Conservation (phyloP, 2,888 invertebrate species). For the Byasa hedistus region DNA sequence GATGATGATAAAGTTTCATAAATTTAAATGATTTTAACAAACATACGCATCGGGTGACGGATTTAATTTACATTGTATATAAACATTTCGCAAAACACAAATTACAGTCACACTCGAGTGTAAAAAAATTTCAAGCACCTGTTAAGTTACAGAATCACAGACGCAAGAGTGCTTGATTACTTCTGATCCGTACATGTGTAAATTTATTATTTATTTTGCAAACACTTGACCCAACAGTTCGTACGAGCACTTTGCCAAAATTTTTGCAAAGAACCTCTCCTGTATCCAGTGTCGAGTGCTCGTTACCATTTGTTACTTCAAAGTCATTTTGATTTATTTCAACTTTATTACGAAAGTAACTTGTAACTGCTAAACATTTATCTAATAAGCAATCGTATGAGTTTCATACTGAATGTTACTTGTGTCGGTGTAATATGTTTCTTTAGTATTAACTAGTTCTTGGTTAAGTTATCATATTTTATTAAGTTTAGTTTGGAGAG, state of each 20-base stretch:
- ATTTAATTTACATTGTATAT: not conserved
- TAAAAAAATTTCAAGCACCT: slow-evolving; percentile 14
- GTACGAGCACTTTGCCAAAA: slow-evolving; percentile 15
- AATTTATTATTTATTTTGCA: not conserved
- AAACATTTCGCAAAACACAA: slow-evolving; percentile 3
- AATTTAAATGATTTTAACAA: no score
- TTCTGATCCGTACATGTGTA: not conserved
- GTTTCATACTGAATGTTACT: no score
- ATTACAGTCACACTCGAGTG: not conserved
- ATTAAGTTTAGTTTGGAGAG: no score
- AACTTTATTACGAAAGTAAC: not conserved
- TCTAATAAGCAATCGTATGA: no score
- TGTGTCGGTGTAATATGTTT: no score
- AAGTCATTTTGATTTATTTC: slow-evolving; percentile 2
- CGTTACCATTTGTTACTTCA: slow-evolving; percentile 1
- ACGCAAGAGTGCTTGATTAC: slow-evolving; percentile 10
- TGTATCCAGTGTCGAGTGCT: slow-evolving; percentile 12
- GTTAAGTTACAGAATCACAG: slow-evolving; percentile 13
- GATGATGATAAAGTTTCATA: no score
- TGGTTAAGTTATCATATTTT: no score
- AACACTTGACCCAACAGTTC: slow-evolving; percentile 22
- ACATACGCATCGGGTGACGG: no score
- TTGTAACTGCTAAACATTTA: no score
- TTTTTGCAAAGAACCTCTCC: not conserved
- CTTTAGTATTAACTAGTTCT: no score